phyloP scores from a whole-genome alignment of 2,888 invertebrate genomes.

The Diaprepes abbreviatus region DNA sequence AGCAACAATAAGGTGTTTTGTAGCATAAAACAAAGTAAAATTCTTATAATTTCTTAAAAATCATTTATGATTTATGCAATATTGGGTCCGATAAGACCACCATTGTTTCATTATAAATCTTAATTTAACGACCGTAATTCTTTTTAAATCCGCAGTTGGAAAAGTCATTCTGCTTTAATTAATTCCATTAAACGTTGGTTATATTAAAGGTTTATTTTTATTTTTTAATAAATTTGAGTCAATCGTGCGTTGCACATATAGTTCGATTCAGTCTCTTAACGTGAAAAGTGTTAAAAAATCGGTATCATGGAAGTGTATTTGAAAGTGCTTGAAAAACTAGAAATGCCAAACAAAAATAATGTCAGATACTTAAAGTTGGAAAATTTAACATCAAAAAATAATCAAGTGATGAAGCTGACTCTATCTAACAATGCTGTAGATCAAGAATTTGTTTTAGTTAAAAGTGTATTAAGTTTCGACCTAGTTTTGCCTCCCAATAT shows the following conservation, averaged over 20 bases:
- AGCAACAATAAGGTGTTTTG: no score
- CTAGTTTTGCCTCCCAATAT: background rate
- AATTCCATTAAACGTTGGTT: no score
- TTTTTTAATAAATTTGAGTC: no score
- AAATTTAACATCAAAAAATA: background rate
- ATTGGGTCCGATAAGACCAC: background rate
- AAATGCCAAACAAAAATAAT: background rate
- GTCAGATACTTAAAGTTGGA: background rate
- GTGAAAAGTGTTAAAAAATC: background rate
- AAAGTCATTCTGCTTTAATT: background rate
- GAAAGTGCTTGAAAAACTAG: background rate
- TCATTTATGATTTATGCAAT: background rate
- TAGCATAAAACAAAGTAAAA: no score
- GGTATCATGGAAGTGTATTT: background rate
- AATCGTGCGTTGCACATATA: no score
- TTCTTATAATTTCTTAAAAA: no score
- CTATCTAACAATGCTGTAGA: background rate
- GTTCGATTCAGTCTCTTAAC: background rate
- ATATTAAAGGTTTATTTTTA: no score
- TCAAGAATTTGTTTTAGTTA: background rate
- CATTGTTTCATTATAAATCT: conserved; percentile 12
- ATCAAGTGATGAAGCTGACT: background rate
- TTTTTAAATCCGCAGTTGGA: background rate
- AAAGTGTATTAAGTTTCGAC: no score
- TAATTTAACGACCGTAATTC: background rate